Evolutionary conservation across 2,113 vertebrate species (phyloP).

Genomic region (Columba livia): DNA sequence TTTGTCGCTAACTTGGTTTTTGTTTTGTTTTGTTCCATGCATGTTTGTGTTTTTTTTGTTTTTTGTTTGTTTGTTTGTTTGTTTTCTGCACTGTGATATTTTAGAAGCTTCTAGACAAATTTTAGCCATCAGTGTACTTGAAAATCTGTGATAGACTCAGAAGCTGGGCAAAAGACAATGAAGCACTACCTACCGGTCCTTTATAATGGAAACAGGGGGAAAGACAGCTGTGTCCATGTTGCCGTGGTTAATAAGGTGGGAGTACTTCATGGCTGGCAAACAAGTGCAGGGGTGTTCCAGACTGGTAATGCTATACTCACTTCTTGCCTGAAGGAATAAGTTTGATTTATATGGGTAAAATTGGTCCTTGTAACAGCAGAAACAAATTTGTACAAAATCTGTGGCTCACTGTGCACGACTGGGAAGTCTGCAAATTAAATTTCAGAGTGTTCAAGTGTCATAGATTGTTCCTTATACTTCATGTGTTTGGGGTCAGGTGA

Average conservation of each 20-base stretch:
- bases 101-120: background rate
- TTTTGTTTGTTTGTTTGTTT: background rate
- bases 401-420: background rate
- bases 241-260: slow-evolving; percentile 10
- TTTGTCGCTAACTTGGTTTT: background rate
- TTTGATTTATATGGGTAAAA: background rate
- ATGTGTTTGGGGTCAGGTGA: background rate
- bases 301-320: background rate
- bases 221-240: background rate
- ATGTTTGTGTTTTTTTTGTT: no score
- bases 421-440: background rate
- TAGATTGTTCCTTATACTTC: background rate
- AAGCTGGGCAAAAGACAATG: background rate
- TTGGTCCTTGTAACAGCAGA: background rate
- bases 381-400: background rate
- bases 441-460: background rate
- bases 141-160: background rate
- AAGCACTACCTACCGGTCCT: background rate
- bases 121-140: background rate
- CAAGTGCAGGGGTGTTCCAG: background rate
- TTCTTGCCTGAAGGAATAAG: background rate
- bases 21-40: background rate
- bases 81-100: background rate
- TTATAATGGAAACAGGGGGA: background rate
- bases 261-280: background rate